Evolutionary conservation across 2,888 invertebrate species (phyloP).

Genomic region (Cataglyphis cursor): DNA sequence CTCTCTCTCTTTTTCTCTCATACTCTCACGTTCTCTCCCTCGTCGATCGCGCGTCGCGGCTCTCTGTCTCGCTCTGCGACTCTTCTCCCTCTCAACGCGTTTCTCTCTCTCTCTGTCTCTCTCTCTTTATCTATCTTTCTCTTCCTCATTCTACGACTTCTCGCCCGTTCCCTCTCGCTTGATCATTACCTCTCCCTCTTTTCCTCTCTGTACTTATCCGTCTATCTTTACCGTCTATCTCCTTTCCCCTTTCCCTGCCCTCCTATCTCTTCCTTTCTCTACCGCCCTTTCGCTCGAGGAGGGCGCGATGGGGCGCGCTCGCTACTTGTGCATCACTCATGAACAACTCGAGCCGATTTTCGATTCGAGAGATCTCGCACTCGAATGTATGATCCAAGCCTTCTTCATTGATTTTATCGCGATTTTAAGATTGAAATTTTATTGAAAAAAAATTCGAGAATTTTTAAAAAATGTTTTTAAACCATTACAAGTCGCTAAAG

Average conservation of each 20-base stretch:
- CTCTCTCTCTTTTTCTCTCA: constrained; percentile 60
- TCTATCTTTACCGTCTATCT: constrained; percentile 50
- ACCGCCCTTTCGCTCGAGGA: constrained; percentile 74
- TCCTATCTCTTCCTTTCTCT: constrained; percentile 70
- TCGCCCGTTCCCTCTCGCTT: constrained; percentile 52
- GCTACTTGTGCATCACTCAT: constrained; percentile 62
- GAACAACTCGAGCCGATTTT: constrained; percentile 50
- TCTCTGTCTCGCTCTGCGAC: constrained; percentile 48
- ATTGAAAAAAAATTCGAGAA: background rate
- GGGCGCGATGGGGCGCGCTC: constrained; percentile 75
- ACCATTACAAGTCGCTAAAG: background rate
- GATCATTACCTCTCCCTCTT: constrained; percentile 37
- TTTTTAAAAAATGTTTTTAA: background rate
- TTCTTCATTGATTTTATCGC: constrained; percentile 1
- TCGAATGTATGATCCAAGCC: background rate
- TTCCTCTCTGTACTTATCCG: constrained; percentile 60
- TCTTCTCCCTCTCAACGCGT: constrained; percentile 58
- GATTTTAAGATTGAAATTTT: background rate
- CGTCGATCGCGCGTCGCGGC: constrained; percentile 43
- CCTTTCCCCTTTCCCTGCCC: constrained; percentile 36
- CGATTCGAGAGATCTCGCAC: constrained; percentile 30
- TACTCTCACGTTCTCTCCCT: background rate
- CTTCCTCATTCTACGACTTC: constrained; percentile 60
- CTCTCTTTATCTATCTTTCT: constrained; percentile 53
- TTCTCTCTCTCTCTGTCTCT: constrained; percentile 56